phyloP scores from a whole-genome alignment of 2,888 invertebrate genomes.

The Copidosoma aretas region DNA sequence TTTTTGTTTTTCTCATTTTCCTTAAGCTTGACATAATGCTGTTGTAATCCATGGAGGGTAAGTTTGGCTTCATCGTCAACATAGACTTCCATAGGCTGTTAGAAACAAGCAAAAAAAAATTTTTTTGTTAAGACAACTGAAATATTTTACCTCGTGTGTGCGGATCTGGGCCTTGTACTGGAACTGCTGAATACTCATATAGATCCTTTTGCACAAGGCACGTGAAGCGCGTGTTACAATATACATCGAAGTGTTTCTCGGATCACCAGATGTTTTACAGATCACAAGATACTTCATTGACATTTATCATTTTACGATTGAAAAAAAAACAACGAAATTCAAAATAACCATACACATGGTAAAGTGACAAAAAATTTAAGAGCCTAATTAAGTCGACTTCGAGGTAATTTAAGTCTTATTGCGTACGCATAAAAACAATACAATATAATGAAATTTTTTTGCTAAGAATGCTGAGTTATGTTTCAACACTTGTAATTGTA shows the following conservation, averaged over 20 bases:
- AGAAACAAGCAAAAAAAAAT: constrained; percentile 20
- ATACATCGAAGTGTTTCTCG: neutral
- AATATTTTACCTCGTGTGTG: neutral
- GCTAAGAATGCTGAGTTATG: neutral
- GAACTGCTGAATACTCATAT: constrained; percentile 4
- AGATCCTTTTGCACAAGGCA: neutral
- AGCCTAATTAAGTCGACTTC: too few species aligned
- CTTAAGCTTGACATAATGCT: constrained; percentile 98
- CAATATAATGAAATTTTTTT: neutral
- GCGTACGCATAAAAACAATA: constrained; percentile 23
- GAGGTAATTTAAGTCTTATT: constrained; percentile 3
- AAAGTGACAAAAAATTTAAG: neutral
- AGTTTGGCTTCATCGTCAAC: constrained; percentile 99
- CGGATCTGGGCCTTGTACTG: neutral
- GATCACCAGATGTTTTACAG: neutral
- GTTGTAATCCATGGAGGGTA: constrained; percentile 97
- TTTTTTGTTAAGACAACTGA: constrained; percentile 16
- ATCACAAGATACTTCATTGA: neutral
- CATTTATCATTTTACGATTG: neutral
- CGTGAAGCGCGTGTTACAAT: neutral
- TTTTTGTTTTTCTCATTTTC: constrained; percentile 99
- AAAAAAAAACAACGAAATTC: neutral
- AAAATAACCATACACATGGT: too few species aligned
- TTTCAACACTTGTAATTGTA: constrained; percentile 22
- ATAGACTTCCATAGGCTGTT: constrained; percentile 98